Evolutionary conservation across 2,888 invertebrate species (phyloP).

Genomic region (Drosophila longiperda): DNA sequence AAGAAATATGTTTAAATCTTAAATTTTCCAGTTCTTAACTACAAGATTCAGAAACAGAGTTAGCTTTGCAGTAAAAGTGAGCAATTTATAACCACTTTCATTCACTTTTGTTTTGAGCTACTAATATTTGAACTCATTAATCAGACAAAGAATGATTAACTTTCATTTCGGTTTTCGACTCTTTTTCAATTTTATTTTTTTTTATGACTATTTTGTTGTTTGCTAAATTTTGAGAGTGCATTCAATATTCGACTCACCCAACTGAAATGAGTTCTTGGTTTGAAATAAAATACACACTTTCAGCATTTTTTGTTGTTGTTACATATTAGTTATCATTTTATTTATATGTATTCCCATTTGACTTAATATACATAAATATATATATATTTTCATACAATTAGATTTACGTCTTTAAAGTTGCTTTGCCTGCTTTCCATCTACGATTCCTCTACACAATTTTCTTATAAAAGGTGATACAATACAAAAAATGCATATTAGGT

Average conservation of each 20-base stretch:
- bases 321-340: conserved; percentile 76
- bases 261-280: neutral
- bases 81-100: neutral
- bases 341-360: conserved; percentile 77
- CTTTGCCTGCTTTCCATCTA: conserved; percentile 72
- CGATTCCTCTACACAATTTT: conserved; percentile 63
- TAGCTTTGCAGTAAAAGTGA: neutral
- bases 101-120: neutral
- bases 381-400: conserved; percentile 75
- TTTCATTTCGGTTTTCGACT: neutral
- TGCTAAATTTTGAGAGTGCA: neutral
- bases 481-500: conserved; percentile 50
- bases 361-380: conserved; percentile 72
- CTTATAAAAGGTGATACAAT: conserved; percentile 60
- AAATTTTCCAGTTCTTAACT: neutral
- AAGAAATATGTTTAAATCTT: neutral
- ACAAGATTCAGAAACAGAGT: neutral
- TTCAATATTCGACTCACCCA: conserved; percentile 11
- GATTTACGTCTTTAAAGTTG: conserved; percentile 77
- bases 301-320: conserved; percentile 28
- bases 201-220: too few relatives aligned
- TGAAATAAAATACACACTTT: neutral
- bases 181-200: neutral
- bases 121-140: neutral
- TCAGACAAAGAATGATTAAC: too few relatives aligned